phyloP scores from a whole-genome alignment of 2,888 invertebrate genomes.

The Acanthoscelides obtectus region DNA sequence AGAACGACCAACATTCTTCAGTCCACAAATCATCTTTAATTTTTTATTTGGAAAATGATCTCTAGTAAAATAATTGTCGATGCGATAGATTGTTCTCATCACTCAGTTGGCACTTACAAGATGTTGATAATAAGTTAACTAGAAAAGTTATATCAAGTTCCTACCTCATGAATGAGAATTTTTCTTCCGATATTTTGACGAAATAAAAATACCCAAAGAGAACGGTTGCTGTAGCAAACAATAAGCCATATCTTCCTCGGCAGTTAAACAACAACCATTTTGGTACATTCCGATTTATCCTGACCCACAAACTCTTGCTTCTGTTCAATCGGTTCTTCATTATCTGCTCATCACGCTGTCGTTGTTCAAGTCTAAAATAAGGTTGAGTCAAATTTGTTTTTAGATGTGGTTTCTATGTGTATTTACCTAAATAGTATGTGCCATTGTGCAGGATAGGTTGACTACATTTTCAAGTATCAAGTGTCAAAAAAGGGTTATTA shows the following conservation, averaged over 20 bases:
- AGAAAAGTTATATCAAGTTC: conserved; percentile 19
- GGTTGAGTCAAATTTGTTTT: not conserved
- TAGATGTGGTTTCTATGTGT: not conserved
- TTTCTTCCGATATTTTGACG: conserved; percentile 47
- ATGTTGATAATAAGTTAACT: too few relatives aligned
- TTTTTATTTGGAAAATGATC: too few relatives aligned
- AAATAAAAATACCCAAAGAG: conserved; percentile 58
- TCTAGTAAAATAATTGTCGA: too few relatives aligned
- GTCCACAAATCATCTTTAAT: too few relatives aligned
- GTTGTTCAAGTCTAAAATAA: conserved; percentile 57
- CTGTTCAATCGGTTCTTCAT: conserved; percentile 47
- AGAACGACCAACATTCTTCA: too few relatives aligned
- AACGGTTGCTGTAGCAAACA: conserved; percentile 55
- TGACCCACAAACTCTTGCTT: conserved; percentile 39
- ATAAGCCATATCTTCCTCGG: conserved; percentile 44
- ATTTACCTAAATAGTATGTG: conserved; percentile 2
- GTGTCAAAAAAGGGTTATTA: not conserved
- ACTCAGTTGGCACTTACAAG: too few relatives aligned
- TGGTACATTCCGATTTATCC: conserved; percentile 41
- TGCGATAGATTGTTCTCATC: too few relatives aligned
- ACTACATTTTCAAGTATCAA: not conserved
- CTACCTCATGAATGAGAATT: conserved; percentile 38
- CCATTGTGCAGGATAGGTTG: not conserved
- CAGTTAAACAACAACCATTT: conserved; percentile 47
- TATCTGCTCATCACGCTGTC: conserved; percentile 55